A percentile compares a stretch with the other conserved stretches of the same genome.
Evolutionary conservation across 2,113 vertebrate genomes (phyloP).

Genomic region (Gymnocephalus cernua): DNA sequence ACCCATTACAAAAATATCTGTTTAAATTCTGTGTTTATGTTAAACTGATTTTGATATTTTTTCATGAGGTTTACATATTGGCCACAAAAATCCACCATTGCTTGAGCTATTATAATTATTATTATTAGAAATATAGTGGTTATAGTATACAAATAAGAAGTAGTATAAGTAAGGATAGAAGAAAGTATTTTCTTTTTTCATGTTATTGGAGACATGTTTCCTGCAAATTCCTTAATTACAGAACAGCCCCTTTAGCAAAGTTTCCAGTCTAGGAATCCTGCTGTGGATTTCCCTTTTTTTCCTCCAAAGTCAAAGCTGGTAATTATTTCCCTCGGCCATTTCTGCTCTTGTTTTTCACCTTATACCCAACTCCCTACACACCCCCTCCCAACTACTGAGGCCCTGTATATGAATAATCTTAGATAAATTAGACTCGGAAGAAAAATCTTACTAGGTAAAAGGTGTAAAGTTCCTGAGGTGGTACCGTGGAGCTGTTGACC

Average conservation of each 20-base stretch:
- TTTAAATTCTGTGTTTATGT: neutral
- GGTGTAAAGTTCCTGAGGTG: conserved; percentile 3
- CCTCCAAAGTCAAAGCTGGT: conserved; percentile 36
- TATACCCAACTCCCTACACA: conserved; percentile 12
- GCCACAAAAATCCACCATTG: neutral
- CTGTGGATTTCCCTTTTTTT: conserved; percentile 52
- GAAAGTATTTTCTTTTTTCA: neutral
- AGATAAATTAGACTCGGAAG: conserved; percentile 29
- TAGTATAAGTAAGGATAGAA: neutral
- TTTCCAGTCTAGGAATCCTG: conserved; percentile 58
- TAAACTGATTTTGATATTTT: neutral
- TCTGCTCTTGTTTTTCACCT: conserved; percentile 56
- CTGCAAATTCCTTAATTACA: conserved; percentile 63
- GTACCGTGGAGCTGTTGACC: neutral
- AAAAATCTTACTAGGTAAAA: conserved; percentile 18
- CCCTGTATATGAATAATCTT: conserved; percentile 38
- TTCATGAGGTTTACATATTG: neutral
- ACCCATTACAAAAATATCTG: neutral
- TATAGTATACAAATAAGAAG: neutral
- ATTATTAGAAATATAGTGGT: neutral
- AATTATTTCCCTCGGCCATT: conserved; percentile 68
- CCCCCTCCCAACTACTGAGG: conserved; percentile 7
- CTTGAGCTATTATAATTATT: neutral
- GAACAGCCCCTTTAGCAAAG: conserved; percentile 64
- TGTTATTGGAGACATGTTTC: conserved; percentile 26